phyloP scores from a whole-genome alignment of 2,888 invertebrate species.

The Blastobasis lacticolella region DNA sequence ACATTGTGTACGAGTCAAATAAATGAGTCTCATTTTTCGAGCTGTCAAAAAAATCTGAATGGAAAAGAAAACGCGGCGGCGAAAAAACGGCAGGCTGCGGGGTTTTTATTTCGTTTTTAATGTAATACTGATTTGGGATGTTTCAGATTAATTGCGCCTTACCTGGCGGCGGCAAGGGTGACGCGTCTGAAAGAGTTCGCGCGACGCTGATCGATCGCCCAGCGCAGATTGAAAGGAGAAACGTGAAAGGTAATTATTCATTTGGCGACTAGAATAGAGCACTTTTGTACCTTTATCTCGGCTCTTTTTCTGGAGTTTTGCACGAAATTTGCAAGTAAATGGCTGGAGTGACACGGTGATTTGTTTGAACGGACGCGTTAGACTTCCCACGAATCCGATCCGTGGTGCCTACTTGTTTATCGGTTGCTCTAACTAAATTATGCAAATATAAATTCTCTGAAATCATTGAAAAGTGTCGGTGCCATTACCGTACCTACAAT shows the following conservation, averaged over 20 bases:
- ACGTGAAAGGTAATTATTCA: slow-evolving; percentile 74
- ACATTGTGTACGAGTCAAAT: slow-evolving; percentile 76
- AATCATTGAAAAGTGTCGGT: background rate
- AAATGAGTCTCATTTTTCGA: slow-evolving; percentile 74
- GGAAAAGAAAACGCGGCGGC: slow-evolving; percentile 68
- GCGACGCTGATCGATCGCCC: slow-evolving; percentile 70
- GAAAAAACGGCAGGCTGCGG: slow-evolving; percentile 65
- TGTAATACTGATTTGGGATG: slow-evolving; percentile 74
- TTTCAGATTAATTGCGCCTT: slow-evolving; percentile 72
- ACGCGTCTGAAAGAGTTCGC: slow-evolving; percentile 69
- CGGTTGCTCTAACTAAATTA: slow-evolving; percentile 20
- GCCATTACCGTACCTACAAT: no score
- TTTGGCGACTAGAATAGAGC: slow-evolving; percentile 73
- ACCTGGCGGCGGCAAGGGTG: slow-evolving; percentile 70
- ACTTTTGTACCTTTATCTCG: slow-evolving; percentile 73
- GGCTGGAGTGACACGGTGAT: slow-evolving; percentile 65
- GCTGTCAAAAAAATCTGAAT: slow-evolving; percentile 75
- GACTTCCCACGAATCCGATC: slow-evolving; percentile 58
- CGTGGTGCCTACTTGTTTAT: slow-evolving; percentile 25
- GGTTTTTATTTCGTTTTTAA: slow-evolving; percentile 70
- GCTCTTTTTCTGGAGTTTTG: slow-evolving; percentile 64
- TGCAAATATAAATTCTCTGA: slow-evolving; percentile 22
- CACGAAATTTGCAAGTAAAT: slow-evolving; percentile 74
- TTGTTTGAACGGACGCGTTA: slow-evolving; percentile 56
- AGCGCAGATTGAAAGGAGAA: slow-evolving; percentile 70